Base-by-base conservation (phyloP, 2,113 vertebrate genomes). In the Alligator sinensis region DNA sequence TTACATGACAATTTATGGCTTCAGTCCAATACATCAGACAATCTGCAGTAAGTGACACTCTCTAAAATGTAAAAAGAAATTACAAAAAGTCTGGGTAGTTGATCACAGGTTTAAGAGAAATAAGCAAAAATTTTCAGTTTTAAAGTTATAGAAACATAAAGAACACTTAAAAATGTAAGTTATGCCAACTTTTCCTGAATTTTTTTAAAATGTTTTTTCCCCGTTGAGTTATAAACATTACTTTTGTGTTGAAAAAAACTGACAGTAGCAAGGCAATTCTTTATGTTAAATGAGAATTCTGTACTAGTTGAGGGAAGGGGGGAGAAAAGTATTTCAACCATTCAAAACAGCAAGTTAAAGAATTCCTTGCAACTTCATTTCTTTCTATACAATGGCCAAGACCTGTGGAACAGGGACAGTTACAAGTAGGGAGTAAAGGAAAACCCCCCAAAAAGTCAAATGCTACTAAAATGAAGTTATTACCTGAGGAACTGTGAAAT, bases 401-500 rank as follows among this genome's bases (percentile, higher is more conserved):
- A 12, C 8, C 3, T 22, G 34, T 82, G 15, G 17, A 77, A 2
- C 15, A 72, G 10, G 22, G 30, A 38, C 18, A 21, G 10, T n/a
- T 11, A 75, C 30, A 60, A 4, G 72, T 0, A 1, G 4, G 78
- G 11, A 82, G 9, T 1, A 19, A 55, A 15, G 34, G 7, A 30
- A 90, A 66, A 88, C 4, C 75, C 79, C 27, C 4, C 19, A 63
- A 68, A 11, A 34, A 87, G 70, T 5, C 6, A 84, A 64, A 22
- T 18, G 14, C 10, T 47, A 27, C 58, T 70, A 75, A 34, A 62
- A 77, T 3, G 1, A 74, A 85, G 28, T 3, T 21, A 86, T 96
- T 95, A 99, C 99, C 99, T 99, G 99, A 2, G 98, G 99, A 74
- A 99, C 82, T 7, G 98, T 98, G 70, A 99, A 98, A 94, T 98